Evolutionary conservation across 2,888 invertebrate species (phyloP), one percentile per base, ranked within the genome.

Genomic region (Tineola bisselliella): DNA sequence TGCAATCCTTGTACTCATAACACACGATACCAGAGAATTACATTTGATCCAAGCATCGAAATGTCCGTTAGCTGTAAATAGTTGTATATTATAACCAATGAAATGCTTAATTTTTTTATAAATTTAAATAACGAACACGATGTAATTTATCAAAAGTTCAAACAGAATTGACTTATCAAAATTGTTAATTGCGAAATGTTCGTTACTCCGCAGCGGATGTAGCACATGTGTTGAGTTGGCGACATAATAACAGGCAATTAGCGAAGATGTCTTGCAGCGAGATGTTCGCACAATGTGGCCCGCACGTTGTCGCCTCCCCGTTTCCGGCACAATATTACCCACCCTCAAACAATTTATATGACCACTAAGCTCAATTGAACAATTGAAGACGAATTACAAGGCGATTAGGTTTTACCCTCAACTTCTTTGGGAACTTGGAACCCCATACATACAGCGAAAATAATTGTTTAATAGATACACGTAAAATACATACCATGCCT

Each of bases 161-260:
- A 2, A 4, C 25, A 25, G 25, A 25, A 25, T 25, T 25, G 25
- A 25, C 25, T 25, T 38, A 38, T 10, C 38, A 12, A 38, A 38
- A 38, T 6, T 38, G 10, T n/a, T n/a, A 38, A n/a, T 48, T 48
- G 48, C 48, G 17, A 48, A 48, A 48, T 17, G 48, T 17, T 17
- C n/a, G 17, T 17, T 13, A 13, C n/a, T 8, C 13, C n/a, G 15
- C 72, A 79, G 70, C 86, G 87, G 87, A 87, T 87, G 87, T 83
- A 73, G 77, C 79, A 80, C 87, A 87, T 86, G 79, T 86, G 87
- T 77, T 80, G 76, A 69, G 70, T 75, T 74, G 77, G 77, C 77
- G 81, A 78, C 81, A 79, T 78, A 81, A 81, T 82, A 79, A 81
- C 74, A 75, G 78, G 81, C 80, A 84, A 86, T 86, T 86, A 84